Evolutionary conservation across 2,113 vertebrate species (phyloP), one percentile per base, ranked within the genome.

Genomic region (Lagopus muta): DNA sequence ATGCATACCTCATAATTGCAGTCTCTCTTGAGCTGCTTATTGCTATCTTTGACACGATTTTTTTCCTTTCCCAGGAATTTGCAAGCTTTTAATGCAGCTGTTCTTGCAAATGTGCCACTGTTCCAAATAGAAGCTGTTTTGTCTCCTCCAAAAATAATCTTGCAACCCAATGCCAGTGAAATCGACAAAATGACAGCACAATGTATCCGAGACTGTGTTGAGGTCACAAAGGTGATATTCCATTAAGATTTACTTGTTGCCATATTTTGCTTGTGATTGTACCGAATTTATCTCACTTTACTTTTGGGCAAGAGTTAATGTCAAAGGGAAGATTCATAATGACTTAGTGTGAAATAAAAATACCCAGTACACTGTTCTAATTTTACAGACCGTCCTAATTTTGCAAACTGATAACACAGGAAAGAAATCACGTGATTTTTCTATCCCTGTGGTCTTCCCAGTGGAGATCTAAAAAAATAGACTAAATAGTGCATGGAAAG

Each of bases 81-180:
- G 48, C 98, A 98, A 66, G 67, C 95, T 76, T 99, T 99, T 90
- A 98, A 98, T 92, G 27, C 43, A 5, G 73, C 97, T 4, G 48
- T 99, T 89, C 95, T 98, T 78, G 98, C 98, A 57, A 91, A 89
- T 18, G 94, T 93, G 4, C 97, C 98, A 38, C 94, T 99, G 32
- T 99, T 99, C 89, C 98, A 99, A 98, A 91, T 97, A 73, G 98
- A 99, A 85, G 98, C 97, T 65, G 95, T 98, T 77, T 90, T 99
- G 61, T 98, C 98, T 10, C 97, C 97, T 17, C 97, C 98, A 1
- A 98, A 98, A 74, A 98, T 99, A 91, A 97, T 98, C 58, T 94
- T 99, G 32, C 98, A 98, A 70, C 99, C 99, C 36, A 97, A 95
- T 22, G 97, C 93, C 47, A 97, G 32, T 2, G 98, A 99, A 93